A percentile compares a stretch with the other conserved stretches of the same genome.
These are phyloP conservation scores for Amblyjoppa fuscipennis DNA, from an alignment of 2,888 invertebrate genomes.

Conservation along the genomic window DNA sequence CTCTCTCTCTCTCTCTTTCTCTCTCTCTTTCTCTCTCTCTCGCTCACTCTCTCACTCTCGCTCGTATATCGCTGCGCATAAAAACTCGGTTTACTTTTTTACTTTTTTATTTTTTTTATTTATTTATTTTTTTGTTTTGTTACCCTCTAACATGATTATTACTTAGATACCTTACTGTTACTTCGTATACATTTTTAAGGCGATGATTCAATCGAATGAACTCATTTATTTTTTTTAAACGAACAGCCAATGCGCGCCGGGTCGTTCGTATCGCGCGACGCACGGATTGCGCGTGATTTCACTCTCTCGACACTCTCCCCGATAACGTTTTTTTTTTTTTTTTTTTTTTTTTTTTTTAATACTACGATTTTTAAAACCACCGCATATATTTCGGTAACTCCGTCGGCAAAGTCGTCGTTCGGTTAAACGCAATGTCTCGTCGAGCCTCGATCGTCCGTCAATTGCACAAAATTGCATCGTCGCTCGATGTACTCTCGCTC, in stretches of 20 bases:
- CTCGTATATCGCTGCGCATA: conserved; percentile 80
- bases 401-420: conserved; percentile 11
- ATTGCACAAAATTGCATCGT: conserved; percentile 68
- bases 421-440: conserved; percentile 18
- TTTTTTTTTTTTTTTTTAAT: conserved; percentile 24
- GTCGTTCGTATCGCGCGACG: conserved; percentile 67
- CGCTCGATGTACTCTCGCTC: conserved; percentile 50
- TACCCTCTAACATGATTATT: conserved; percentile 84
- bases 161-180: conserved; percentile 85
- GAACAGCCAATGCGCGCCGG: conserved; percentile 83
- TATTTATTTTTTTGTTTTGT: conserved; percentile 52
- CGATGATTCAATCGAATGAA: conserved; percentile 85
- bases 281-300: conserved; percentile 35
- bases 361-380: conserved; percentile 58
- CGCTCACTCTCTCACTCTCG: conserved; percentile 70
- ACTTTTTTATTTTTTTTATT: conserved; percentile 40
- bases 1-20: conserved; percentile 68
- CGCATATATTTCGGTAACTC: conserved; percentile 3
- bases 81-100: conserved; percentile 82
- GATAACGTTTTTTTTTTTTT: conserved; percentile 30
- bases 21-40: conserved; percentile 60
- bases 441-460: conserved; percentile 43
- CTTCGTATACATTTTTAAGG: conserved; percentile 86
- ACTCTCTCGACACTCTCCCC: conserved; percentile 57
- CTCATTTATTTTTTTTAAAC: conserved; percentile 80